Base-by-base conservation (phyloP, 2,113 vertebrate species). In the Actenoides lindsayi region DNA sequence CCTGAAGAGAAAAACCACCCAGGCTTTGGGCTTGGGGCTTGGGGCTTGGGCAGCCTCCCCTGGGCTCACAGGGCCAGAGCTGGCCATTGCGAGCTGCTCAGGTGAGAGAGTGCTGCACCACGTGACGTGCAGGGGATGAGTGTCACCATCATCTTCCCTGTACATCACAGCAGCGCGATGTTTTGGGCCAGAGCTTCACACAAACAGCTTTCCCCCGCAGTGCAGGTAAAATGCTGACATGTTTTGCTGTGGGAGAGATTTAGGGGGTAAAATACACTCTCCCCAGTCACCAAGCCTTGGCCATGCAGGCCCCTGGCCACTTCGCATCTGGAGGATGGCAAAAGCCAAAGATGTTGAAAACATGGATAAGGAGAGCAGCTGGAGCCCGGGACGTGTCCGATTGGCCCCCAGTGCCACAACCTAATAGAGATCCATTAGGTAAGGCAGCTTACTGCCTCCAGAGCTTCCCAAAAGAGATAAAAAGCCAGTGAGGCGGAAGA, bases 101-200 rank as follows among this genome's bases (percentile, higher is more conserved):
- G 30, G 48, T 51, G 64, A 21, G 16, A 65, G 13, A 59, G 28
- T 1, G 4, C 41, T 1, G 0, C 1, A 6, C 59, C 53, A 33
- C 1, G 0, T 41, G 33, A 37, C 0, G 1, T 50, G 37, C 4
- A 9, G 23, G 39, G 20, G 9, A 24, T 13, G 25, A 62, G 83
- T 31, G 0, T 2, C 2, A 2, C 16, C 33, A 14, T 63, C 63
- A 10, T 54, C 65, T 54, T 70, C 13, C 13, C 31, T 5, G 3
- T 2, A 2, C 31, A 27, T 39, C 14, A 10, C 1, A 5, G 62
- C 3, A 2, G 31, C 2, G 4, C 0, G 0, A 9, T 31, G 31
- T 74, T 87, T 70, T 0, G 1, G 56, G 51, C 15, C 56, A 73
- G 60, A 78, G 23, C 31, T 95, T 79, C 75, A 62, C 62, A 70